A percentile compares a stretch with the other conserved stretches of the same genome.
These are phyloP conservation scores for Patiria miniata DNA, from an alignment of 35 echinoderm and acorn worm species.

Conservation along the genomic window DNA sequence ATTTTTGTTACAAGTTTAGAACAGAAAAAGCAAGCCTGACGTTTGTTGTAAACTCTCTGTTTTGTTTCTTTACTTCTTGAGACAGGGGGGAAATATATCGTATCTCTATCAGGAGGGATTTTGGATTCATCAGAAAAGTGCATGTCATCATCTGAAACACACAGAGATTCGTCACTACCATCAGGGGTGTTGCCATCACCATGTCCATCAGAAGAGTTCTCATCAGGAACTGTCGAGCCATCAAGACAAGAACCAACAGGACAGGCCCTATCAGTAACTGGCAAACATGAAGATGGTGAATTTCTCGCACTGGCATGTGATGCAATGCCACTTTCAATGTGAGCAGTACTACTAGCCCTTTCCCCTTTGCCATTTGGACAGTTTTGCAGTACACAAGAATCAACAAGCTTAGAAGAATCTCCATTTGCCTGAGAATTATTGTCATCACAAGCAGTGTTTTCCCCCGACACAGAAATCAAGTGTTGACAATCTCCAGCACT, in stretches of 20 bases:
- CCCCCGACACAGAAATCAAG: neutral
- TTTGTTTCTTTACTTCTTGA: neutral
- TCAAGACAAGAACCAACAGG: neutral
- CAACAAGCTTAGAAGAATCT: neutral
- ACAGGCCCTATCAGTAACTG: neutral
- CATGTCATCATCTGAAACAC: neutral
- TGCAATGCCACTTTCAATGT: too few relatives aligned
- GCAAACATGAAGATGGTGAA: neutral
- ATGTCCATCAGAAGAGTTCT: neutral
- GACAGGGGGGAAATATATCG: neutral
- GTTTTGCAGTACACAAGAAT: neutral
- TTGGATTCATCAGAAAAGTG: too few relatives aligned
- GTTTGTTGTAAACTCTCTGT: slow-evolving; percentile 44
- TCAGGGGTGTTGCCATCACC: neutral
- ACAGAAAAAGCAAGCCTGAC: slow-evolving; percentile 41
- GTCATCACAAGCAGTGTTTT: neutral
- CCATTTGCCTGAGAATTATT: neutral
- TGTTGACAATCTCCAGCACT: neutral
- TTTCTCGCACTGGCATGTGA: too few relatives aligned
- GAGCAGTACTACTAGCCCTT: too few relatives aligned
- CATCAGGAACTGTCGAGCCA: neutral
- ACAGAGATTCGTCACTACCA: neutral
- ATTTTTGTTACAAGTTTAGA: slow-evolving; percentile 29
- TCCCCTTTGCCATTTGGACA: too few relatives aligned
- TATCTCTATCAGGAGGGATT: too few relatives aligned